phyloP scores from a whole-genome alignment of 1,140 invertebrate genomes.

The Callitettix versicolor region DNA sequence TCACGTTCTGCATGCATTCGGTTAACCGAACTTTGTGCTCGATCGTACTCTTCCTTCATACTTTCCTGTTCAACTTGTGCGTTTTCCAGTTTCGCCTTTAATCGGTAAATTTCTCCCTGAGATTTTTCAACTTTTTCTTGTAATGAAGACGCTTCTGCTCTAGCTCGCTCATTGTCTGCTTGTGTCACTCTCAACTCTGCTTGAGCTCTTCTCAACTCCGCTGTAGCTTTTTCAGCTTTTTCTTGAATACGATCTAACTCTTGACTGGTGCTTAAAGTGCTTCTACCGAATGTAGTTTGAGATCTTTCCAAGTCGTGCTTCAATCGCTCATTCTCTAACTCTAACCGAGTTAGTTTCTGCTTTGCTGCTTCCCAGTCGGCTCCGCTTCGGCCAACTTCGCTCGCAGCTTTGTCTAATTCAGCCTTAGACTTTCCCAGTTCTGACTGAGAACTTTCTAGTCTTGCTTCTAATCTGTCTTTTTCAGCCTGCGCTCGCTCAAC shows the following conservation, averaged over 20 bases:
- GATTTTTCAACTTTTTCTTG: constrained; percentile 90
- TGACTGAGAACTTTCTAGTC: constrained; percentile 82
- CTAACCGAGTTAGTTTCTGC: constrained; percentile 69
- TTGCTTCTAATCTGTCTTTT: constrained; percentile 81
- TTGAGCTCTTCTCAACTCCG: constrained; percentile 67
- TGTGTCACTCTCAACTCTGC: constrained; percentile 75
- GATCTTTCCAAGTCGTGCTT: constrained; percentile 75
- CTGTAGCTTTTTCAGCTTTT: constrained; percentile 69
- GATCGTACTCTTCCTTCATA: constrained; percentile 80
- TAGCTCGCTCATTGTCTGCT: constrained; percentile 75
- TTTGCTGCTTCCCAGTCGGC: constrained; percentile 84
- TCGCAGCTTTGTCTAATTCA: constrained; percentile 80
- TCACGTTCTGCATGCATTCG: constrained; percentile 80
- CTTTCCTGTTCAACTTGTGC: constrained; percentile 88
- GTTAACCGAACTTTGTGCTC: constrained; percentile 59
- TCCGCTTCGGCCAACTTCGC: constrained; percentile 75
- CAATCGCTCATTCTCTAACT: constrained; percentile 81
- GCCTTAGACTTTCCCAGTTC: constrained; percentile 89
- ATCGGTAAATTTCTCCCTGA: constrained; percentile 85
- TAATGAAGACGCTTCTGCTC: constrained; percentile 67
- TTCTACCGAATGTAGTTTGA: constrained; percentile 67
- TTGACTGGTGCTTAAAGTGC: constrained; percentile 39
- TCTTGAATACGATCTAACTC: constrained; percentile 78
- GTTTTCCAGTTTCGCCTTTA: constrained; percentile 88
- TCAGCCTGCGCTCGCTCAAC: constrained; percentile 76